These are phyloP conservation scores for Corythornis vintsioides DNA, from an alignment of 2,113 vertebrate genomes.

Conservation along the genomic window DNA sequence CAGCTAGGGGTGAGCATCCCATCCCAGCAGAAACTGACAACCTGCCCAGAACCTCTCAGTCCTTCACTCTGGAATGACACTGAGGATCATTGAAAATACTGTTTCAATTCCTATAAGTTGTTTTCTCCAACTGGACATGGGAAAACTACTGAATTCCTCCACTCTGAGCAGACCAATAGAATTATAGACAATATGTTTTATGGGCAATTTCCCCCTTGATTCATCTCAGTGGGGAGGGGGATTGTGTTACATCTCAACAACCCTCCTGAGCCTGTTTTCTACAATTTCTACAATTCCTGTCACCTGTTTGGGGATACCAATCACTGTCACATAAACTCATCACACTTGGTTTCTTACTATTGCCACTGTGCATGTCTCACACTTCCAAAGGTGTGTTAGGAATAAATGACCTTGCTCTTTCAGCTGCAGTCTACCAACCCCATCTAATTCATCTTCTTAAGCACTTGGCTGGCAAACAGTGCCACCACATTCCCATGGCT, in stretches of 20 bases:
- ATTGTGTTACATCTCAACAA: neutral
- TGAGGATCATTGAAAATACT: neutral
- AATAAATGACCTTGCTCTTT: neutral
- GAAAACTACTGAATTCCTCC: neutral
- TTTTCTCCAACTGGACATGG: neutral
- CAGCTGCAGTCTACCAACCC: neutral
- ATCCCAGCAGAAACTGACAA: neutral
- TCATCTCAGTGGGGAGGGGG: rapidly evolving
- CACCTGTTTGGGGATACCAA: neutral
- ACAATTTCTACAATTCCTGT: neutral
- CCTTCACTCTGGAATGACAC: neutral
- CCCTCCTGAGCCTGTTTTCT: neutral
- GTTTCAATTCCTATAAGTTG: neutral
- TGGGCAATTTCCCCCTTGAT: neutral
- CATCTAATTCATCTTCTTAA: neutral
- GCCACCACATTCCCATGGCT: neutral
- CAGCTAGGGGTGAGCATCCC: neutral
- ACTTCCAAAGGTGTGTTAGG: neutral
- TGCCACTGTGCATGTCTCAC: neutral
- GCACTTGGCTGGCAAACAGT: neutral
- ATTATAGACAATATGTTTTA: neutral
- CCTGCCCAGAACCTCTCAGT: neutral
- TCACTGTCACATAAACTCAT: neutral
- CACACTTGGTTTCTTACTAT: neutral
- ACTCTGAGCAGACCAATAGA: neutral